Evolutionary conservation across 2,113 vertebrate genomes (phyloP), one percentile per base, ranked within the genome.

Genomic region (Lipophrys pholis): DNA sequence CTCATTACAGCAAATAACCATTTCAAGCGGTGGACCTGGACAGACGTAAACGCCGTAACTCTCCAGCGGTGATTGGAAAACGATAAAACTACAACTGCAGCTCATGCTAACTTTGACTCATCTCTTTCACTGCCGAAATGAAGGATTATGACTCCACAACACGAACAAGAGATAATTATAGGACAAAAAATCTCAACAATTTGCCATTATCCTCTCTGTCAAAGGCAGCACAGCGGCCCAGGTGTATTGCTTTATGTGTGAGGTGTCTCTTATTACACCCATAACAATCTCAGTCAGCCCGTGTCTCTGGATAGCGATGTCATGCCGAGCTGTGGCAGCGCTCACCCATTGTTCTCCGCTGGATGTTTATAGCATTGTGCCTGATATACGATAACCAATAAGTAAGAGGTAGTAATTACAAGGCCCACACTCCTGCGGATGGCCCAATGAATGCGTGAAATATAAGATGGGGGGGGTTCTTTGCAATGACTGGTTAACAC

Each of bases 321-420:
- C 86, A 82, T 74, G 81, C 72, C 64, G 40, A 61, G 82, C 81
- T 76, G 67, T 85, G 90, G 87, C 82, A 76, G 67, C 66, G 82
- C 73, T 88, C 76, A 50, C 42, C 82, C 80, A 91, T 92, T 92
- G 91, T 92, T 91, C 86, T 84, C 71, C 45, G 12, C 2, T 53
- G 59, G 75, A 87, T 83, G 88, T 92, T 91, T 89, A 92, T 86
- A 87, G 89, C 89, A 84, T 64, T 78, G 86, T 82, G 78, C 86
- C 77, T 88, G 91, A 91, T 87, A 92, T 86, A 81, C 68, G 91
- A 92, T 90, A 89, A 91, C 88, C 87, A 89, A 88, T 89, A 92
- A 91, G 88, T 84, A 77, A 83, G 80, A 87, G 72, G 84, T 82
- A 79, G 87, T 91, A 89, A 92, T 91, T 92, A 92, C 90, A 90